Percentiles rank a stretch among this genome's conserved stretches.
phyloP scores from a whole-genome alignment of 2,113 vertebrate genomes.

The Panurus biarmicus region DNA sequence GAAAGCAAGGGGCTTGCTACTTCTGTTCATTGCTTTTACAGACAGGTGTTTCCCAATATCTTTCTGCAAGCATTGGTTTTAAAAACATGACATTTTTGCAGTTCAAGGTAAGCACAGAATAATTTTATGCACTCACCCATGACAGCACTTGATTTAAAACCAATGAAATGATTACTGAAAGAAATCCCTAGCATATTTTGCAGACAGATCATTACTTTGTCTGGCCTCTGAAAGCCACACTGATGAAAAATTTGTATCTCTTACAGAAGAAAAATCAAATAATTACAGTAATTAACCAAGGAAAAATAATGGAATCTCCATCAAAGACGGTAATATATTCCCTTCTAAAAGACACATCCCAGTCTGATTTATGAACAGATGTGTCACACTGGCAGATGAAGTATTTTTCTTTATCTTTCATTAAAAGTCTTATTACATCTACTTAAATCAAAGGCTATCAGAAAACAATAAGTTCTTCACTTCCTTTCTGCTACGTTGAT shows the following conservation, averaged over 20 bases:
- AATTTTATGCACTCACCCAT: not conserved
- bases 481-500: not conserved
- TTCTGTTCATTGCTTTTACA: not conserved
- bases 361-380: not conserved
- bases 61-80: not conserved
- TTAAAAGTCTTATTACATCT: not conserved
- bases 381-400: not conserved
- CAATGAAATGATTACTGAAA: not conserved
- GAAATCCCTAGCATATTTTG: not conserved
- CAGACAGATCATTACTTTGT: not conserved
- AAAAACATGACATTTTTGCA: not conserved
- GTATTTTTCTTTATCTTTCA: not conserved
- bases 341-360: not conserved
- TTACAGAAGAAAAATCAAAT: not conserved
- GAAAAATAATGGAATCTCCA: not conserved
- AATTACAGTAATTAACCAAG: slow-evolving; percentile 13
- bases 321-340: not conserved
- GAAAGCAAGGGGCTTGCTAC: not conserved
- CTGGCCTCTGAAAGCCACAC: not conserved
- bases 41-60: not conserved
- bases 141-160: not conserved
- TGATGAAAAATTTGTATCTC: not conserved
- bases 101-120: not conserved
- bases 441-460: not conserved
- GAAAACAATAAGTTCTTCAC: not conserved